Evolutionary conservation across 2,888 invertebrate species (phyloP).

Genomic region (Coleophora flavipennella): DNA sequence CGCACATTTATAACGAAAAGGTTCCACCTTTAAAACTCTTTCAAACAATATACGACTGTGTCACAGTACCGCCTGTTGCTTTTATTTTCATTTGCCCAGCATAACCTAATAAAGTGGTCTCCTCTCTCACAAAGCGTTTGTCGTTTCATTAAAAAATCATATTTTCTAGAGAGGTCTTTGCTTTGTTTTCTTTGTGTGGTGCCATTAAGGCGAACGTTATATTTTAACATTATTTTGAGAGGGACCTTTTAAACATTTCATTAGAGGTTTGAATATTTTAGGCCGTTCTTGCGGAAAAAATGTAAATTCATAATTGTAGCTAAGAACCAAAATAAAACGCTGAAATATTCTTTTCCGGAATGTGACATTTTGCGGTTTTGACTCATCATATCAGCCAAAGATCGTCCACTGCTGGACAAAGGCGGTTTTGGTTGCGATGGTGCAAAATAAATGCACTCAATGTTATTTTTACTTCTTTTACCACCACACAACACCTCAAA

Average conservation of each 20-base stretch:
- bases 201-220: constrained; percentile 4
- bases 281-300: too few species aligned
- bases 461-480: too few species aligned
- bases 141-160: constrained; percentile 58
- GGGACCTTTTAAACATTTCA: not conserved
- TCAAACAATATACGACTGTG: constrained; percentile 16
- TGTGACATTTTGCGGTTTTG: too few species aligned
- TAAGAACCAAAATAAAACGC: too few species aligned
- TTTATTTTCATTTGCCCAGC: constrained; percentile 54
- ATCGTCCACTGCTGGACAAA: too few species aligned
- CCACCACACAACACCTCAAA: too few species aligned
- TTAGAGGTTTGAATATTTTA: too few species aligned
- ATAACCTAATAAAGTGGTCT: constrained; percentile 58
- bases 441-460: too few species aligned
- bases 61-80: constrained; percentile 39
- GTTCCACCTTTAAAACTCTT: constrained; percentile 14
- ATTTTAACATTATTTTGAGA: not conserved
- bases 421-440: too few species aligned
- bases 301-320: too few species aligned
- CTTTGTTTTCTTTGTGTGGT: constrained; percentile 23
- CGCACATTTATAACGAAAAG: constrained; percentile 10
- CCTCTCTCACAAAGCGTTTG: constrained; percentile 51
- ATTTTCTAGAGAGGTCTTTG: constrained; percentile 32
- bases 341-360: too few species aligned
- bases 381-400: too few species aligned